phyloP scores from a whole-genome alignment of 2,888 invertebrate species.

The Leuctra nigra region DNA sequence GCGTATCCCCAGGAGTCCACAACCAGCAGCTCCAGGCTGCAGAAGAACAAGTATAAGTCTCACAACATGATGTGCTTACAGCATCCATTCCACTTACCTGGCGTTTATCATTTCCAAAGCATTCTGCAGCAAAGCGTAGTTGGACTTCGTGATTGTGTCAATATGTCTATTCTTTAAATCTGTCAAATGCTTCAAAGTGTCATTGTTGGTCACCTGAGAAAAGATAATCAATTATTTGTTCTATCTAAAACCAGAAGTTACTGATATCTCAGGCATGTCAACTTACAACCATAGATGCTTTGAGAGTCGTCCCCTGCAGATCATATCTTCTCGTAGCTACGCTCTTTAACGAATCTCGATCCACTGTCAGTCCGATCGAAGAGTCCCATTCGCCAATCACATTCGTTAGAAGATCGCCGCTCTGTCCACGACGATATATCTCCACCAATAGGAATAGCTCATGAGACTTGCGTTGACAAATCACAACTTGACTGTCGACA shows the following conservation, averaged over 20 bases:
- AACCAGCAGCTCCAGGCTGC: slow-evolving; percentile 19
- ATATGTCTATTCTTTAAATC: slow-evolving; percentile 40
- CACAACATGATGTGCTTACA: background rate
- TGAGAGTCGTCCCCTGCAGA: slow-evolving; percentile 5
- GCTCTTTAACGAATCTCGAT: background rate
- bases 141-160: slow-evolving; percentile 59
- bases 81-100: slow-evolving; percentile 42
- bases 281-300: slow-evolving; percentile 21
- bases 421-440: slow-evolving; percentile 6
- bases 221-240: no score
- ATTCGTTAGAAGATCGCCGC: background rate
- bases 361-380: background rate
- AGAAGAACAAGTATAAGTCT: background rate
- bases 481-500: slow-evolving; percentile 20
- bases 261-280: no score
- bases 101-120: slow-evolving; percentile 52
- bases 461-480: background rate
- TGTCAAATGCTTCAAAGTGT: slow-evolving; percentile 21
- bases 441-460: slow-evolving; percentile 16
- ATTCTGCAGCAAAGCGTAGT: slow-evolving; percentile 52
- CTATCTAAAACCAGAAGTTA: no score
- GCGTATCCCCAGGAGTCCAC: slow-evolving; percentile 56
- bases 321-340: slow-evolving; percentile 19
- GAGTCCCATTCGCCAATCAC: slow-evolving; percentile 16
- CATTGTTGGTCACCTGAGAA: slow-evolving; percentile 24